Base-by-base conservation (phyloP, 2,797 vertebrate species). In the Hydrolagus colliei region DNA sequence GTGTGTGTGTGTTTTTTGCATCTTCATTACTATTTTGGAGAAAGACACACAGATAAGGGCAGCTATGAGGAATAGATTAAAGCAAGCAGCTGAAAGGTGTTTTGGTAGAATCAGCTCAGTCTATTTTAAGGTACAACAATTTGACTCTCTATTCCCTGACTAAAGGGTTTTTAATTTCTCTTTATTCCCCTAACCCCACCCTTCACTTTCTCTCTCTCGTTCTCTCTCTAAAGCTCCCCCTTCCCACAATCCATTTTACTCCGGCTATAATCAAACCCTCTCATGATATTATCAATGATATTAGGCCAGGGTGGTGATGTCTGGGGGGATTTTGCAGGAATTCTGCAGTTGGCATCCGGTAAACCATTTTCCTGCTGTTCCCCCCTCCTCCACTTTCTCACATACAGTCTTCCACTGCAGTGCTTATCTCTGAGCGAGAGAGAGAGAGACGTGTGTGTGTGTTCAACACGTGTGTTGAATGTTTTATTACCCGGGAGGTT, bases 391-490 rank as follows among this genome's bases (percentile, higher is more conserved):
- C 41, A 52, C 41, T 52, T 52, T 52, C 41, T 52, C 41, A 52
- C 41, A 52, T 6, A 22, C 6, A 27, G 61, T 12, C 67, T 80
- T 67, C 22, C 13, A 35, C 78, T 80, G 22, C 62, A 80, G 13
- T 67, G 62, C 78, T 27, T 16, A 32, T 12, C 8, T 80, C 62
- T 9, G 62, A 27, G 52, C 20, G 62, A 80, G 77, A 35, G n/a
- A 9, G 1, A 27, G 27, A 27, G 27, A 27, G 27, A 14, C 35
- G 27, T 18, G 52, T 9, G 16, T 62, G 73, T 67, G 73, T 16
- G 14, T 20, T 18, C 61, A 86, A 67, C 86, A 8, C 22, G 63
- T 77, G 73, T 32, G 9, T 61, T 41, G 86, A 76, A 86, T 86
- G 20, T 5, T 73, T 82, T 71, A 72, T 82, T 72, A 65, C 78